Percentiles rank a stretch among this genome's conserved stretches.
These are phyloP conservation scores for Aphidius ervi DNA, from an alignment of 1,140 invertebrate genomes.

Conservation along the genomic window DNA sequence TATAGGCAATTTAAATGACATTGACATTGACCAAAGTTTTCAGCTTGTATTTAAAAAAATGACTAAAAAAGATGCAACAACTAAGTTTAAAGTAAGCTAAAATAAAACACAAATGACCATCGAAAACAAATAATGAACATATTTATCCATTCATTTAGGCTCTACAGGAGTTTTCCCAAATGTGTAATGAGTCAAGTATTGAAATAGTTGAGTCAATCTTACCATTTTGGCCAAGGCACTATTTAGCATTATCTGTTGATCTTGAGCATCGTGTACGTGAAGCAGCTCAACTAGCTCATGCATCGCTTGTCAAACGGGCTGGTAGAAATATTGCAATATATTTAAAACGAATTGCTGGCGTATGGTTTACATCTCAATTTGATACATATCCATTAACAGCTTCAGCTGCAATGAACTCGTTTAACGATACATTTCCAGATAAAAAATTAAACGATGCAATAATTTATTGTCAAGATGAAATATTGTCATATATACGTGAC, in stretches of 20 bases:
- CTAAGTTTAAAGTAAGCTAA: constrained; percentile 71
- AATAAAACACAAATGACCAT: not conserved
- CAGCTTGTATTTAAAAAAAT: constrained; percentile 70
- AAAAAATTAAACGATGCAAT: constrained; percentile 69
- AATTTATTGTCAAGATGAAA: constrained; percentile 71
- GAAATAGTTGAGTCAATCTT: constrained; percentile 63
- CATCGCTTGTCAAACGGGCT: constrained; percentile 62
- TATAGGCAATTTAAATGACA: constrained; percentile 51
- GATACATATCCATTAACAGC: constrained; percentile 79
- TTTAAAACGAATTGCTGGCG: constrained; percentile 69
- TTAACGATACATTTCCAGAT: constrained; percentile 67
- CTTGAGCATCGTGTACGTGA: constrained; percentile 76
- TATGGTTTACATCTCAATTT: constrained; percentile 74
- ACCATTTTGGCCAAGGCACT: constrained; percentile 75
- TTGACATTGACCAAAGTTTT: constrained; percentile 61
- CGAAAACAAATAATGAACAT: constrained; percentile 10
- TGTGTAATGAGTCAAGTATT: constrained; percentile 61
- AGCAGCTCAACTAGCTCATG: constrained; percentile 65
- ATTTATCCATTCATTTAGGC: constrained; percentile 55
- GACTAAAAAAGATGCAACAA: constrained; percentile 80
- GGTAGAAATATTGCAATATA: constrained; percentile 72
- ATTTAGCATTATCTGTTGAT: constrained; percentile 69
- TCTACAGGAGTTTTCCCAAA: constrained; percentile 69
- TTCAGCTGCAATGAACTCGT: constrained; percentile 62
- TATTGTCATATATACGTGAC: constrained; percentile 66